Evolutionary conservation across 2,113 vertebrate genomes (phyloP), one percentile per base, ranked within the genome.

Genomic region (Engystomops pustulosus): DNA sequence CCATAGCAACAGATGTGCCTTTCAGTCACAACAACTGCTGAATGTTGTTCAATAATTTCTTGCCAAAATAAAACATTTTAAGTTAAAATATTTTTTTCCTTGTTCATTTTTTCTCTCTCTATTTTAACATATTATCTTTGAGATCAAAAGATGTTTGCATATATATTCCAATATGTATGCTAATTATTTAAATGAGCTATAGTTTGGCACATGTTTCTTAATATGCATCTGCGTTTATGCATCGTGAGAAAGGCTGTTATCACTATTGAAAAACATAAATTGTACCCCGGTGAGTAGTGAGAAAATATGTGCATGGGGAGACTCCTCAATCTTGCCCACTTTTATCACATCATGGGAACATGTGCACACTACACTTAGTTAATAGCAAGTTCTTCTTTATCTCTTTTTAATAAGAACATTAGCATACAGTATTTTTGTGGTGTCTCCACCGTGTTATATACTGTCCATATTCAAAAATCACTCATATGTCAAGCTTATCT

Each of bases 1-100:
- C 49, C 81, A 68, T 62, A 44, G n/a, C 38, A 27, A 74, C 51
- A 45, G 69, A 75, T 68, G 27, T 83, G 60, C 34, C 32, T 53
- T 3, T 36, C 72, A 55, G 82, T 10, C 82, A 68, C 11, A 77
- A 76, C 82, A 77, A 41, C 15, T 41, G 20, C 5, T 20, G 30
- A 38, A 60, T 5, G 25, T 41, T 6, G 12, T 4, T 27, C 23
- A 41, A 17, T 25, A 1, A 78, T 15, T 53, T 32, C 5, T 2
- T n/a, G 38, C 12, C 32, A 60, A 30, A 30, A 62, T 0, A 27
- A 30, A 62, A 62, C 58, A 30, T 15, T 11, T 27, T 60, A 7
- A n/a, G 9, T 18, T 10, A 60, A 25, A 0, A 45, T 12, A 45
- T 45, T 45, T 45, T 11, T 11, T 2, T 49, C 15, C 3, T 49